Evolutionary conservation across 1,140 invertebrate species (phyloP), one percentile per base, ranked within the genome.

Genomic region (Cyclina sinensis): DNA sequence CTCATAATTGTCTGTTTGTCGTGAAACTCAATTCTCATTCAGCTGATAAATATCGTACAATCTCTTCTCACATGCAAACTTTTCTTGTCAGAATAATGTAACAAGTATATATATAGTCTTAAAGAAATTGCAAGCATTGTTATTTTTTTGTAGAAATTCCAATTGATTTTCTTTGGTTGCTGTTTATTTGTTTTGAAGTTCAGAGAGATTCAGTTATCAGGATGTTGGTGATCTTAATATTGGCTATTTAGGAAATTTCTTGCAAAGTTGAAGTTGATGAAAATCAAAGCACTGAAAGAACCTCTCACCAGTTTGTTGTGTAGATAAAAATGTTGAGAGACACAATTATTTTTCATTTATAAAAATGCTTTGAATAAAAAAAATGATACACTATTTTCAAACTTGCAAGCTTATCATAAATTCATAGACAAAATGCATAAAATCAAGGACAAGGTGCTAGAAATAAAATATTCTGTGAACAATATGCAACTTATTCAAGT

Each of bases 61-160:
- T 70, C 37, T 70, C 65, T 70, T 70, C 27, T 70, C 30, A 27
- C 65, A 70, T 70, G 65, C 65, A 70, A 70, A 30, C 14, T 70
- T 70, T 70, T 16, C 32, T 39, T 37, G 32, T 39, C 37, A 9
- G 37, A 70, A 37, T 37, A 70, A 37, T 14, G 18, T 70, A n/a
- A 70, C 37, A 70, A 70, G 35, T 70, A 70, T 35, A 18, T 70
- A 37, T 27, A 70, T 32, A 39, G 32, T 70, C 11, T n/a, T 3
- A 35, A 70, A 1, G 37, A 70, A 37, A 70, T 70, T 30, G 32
- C 32, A 70, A 9, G 27, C 2, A 14, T 37, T 65, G 35, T 35
- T 70, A 18, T 70, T 35, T 35, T 70, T 35, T 27, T 37, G 32
- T 57, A n/a, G 54, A 57, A 70, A 37, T 37, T 70, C 32, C 32